Conservation (phyloP, 2,888 invertebrate genomes). For the Pseudanteris insignis region DNA sequence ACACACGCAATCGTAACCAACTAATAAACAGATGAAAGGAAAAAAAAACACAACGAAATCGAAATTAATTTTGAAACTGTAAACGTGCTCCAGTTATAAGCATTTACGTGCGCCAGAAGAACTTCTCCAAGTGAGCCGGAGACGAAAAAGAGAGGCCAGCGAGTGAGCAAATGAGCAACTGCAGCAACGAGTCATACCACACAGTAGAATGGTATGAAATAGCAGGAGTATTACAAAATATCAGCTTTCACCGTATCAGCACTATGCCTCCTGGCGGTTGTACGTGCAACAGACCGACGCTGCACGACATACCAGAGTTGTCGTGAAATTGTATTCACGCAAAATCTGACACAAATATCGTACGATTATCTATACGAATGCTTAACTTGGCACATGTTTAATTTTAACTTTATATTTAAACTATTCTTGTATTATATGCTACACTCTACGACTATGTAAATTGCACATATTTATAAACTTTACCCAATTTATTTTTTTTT, state of each 20-base stretch:
- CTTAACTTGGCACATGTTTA: too few species aligned
- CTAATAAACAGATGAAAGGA: slow-evolving; percentile 49
- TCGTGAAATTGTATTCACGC: slow-evolving; percentile 42
- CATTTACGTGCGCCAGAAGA: slow-evolving; percentile 44
- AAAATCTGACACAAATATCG: slow-evolving; percentile 40
- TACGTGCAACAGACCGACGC: slow-evolving; percentile 25
- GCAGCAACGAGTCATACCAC: slow-evolving; percentile 54
- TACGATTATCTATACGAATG: too few species aligned
- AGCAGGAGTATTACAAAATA: slow-evolving; percentile 66
- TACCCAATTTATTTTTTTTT: too few species aligned
- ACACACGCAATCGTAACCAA: too few species aligned
- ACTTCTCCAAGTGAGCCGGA: slow-evolving; percentile 25
- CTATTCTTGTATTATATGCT: too few species aligned
- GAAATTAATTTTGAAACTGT: slow-evolving; percentile 49
- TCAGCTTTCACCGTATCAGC: slow-evolving; percentile 66
- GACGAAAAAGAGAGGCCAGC: slow-evolving; percentile 39
- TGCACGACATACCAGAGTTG: slow-evolving; percentile 34
- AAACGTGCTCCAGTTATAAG: slow-evolving; percentile 3
- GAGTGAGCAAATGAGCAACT: slow-evolving; percentile 44
- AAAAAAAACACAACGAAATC: slow-evolving; percentile 25
- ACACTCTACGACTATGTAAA: too few species aligned
- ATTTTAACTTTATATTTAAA: neutral
- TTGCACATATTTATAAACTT: too few species aligned
- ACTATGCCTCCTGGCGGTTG: slow-evolving; percentile 38
- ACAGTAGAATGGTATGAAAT: slow-evolving; percentile 62